Evolutionary conservation across 2,888 invertebrate genomes (phyloP).

Genomic region (Temnothorax rugatulus): DNA sequence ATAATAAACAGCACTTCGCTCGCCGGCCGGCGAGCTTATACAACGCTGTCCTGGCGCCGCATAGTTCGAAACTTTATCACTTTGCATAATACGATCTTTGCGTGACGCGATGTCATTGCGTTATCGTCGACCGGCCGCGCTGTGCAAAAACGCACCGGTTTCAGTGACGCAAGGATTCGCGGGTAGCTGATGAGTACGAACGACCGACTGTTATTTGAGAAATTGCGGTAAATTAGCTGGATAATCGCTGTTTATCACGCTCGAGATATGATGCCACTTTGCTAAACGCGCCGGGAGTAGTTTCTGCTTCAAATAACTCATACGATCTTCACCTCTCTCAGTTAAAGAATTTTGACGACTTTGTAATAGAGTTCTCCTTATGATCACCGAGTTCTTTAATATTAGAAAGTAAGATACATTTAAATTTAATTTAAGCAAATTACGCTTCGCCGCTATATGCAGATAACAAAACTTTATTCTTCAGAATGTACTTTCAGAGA

Average conservation of each 20-base stretch:
- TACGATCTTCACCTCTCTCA: neutral
- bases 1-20: conserved; percentile 23
- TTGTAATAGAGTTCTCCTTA: neutral
- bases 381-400: neutral
- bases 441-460: neutral
- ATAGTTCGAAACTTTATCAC: conserved; percentile 35
- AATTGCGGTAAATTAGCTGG: conserved; percentile 37
- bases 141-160: neutral
- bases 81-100: conserved; percentile 43
- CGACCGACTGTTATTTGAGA: conserved; percentile 6
- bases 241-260: conserved; percentile 27
- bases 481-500: neutral
- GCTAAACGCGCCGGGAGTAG: neutral
- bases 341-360: neutral
- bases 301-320: neutral
- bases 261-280: neutral
- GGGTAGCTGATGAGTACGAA: neutral
- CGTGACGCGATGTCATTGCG: conserved; percentile 34
- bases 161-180: neutral
- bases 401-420: neutral
- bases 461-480: neutral
- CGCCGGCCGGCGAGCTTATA: neutral
- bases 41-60: neutral
- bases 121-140: neutral
- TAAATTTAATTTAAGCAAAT: conserved; percentile 26